Conservation (phyloP, 1,140 invertebrate genomes). For the Patella vulgata region DNA sequence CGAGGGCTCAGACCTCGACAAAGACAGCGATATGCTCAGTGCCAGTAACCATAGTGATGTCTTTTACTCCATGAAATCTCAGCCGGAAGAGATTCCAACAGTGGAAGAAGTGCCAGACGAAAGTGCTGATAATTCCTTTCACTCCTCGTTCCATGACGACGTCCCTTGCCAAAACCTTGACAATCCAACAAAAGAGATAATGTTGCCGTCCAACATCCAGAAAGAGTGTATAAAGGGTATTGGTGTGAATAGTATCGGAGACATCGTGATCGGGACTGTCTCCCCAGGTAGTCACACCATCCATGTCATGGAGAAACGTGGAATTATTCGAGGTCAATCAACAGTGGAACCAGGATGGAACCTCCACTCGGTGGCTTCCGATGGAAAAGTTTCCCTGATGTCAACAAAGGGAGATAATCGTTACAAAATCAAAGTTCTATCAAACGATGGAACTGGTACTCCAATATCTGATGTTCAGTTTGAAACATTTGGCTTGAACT, state of each 20-base stretch:
- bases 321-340: constrained; percentile 52
- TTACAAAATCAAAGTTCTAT: constrained; percentile 53
- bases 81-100: background rate
- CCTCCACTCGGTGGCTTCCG: constrained; percentile 53
- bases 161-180: constrained; percentile 34
- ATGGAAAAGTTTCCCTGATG: constrained; percentile 53
- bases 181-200: constrained; percentile 39
- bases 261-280: constrained; percentile 53
- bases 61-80: background rate
- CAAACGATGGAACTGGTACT: constrained; percentile 48
- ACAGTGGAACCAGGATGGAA: constrained; percentile 48
- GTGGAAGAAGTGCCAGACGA: constrained; percentile 13
- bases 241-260: constrained; percentile 48
- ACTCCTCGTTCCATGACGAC: constrained; percentile 21
- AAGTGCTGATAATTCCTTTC: constrained; percentile 40
- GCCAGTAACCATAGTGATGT: constrained; percentile 31
- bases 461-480: constrained; percentile 48
- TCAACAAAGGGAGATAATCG: constrained; percentile 53
- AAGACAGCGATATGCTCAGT: constrained; percentile 18
- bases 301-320: constrained; percentile 55
- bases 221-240: constrained; percentile 55
- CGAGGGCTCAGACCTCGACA: constrained; percentile 22
- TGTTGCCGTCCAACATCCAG: constrained; percentile 44
- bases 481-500: constrained; percentile 56
- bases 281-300: constrained; percentile 35